A percentile compares a stretch with the other conserved stretches of the same genome.
Evolutionary conservation across 2,888 invertebrate genomes (phyloP).

Genomic region (Sialis fuliginosa): DNA sequence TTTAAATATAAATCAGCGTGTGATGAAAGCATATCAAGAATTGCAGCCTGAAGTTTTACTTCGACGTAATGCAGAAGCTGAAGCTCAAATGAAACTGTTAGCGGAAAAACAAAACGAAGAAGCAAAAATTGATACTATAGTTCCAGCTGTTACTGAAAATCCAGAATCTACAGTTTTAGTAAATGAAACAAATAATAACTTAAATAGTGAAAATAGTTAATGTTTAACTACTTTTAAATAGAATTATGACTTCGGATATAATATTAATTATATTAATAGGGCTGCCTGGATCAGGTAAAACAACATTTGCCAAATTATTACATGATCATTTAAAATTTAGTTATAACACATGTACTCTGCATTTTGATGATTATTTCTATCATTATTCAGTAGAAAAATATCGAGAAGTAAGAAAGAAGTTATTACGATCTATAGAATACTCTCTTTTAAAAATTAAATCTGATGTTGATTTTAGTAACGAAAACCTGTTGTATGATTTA

Average conservation of each 20-base stretch:
- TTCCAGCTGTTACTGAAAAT: too few relatives aligned
- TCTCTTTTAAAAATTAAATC: too few relatives aligned
- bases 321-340: background rate
- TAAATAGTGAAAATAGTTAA: background rate
- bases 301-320: background rate
- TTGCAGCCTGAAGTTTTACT: conserved; percentile 2
- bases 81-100: conserved; percentile 1
- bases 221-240: background rate
- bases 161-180: background rate
- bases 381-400: too few relatives aligned
- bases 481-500: background rate
- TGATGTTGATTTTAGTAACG: background rate
- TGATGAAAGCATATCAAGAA: conserved; percentile 5
- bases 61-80: conserved; percentile 1
- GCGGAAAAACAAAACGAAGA: background rate
- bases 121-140: background rate
- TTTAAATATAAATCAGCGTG: conserved; percentile 1
- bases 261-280: background rate
- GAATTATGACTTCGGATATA: background rate
- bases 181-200: background rate
- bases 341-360: background rate
- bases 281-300: background rate
- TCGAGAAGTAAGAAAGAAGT: too few relatives aligned
- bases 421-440: too few relatives aligned
- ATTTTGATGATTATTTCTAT: background rate